Evolutionary conservation across 2,797 vertebrate genomes (phyloP), one percentile per base, ranked within the genome.

Genomic region (Gouania willdenowi): DNA sequence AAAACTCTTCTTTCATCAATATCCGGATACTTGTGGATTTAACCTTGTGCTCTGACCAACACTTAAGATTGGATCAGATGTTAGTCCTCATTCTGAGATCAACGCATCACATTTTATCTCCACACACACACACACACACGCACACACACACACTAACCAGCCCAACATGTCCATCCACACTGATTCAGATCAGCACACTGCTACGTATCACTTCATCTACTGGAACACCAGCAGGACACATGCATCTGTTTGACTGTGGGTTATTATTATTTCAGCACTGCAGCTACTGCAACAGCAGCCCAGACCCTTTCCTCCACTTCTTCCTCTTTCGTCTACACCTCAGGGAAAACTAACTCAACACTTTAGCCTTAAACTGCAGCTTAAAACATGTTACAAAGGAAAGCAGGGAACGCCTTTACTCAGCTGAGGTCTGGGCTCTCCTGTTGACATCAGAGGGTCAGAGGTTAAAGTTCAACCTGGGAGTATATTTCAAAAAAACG

Each of bases 391-490:
- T 62, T 44, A 36, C 26, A 43, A 58, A n/a, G 64, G 53, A 23
- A 41, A 44, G 25, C 18, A 41, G 41, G 29, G 37, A 56, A 41
- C 48, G 24, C 12, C 11, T 5, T 14, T 4, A 41, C 17, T 16
- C n/a, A 13, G 35, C 66, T 56, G 26, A 51, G 63, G 70, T 83
- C 75, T 77, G 69, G 65, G 74, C 69, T 74, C 60, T 68, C 33
- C 79, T 74, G 71, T 60, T 81, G 67, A 67, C 51, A 43, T 34
- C 20, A 24, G 41, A 13, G 27, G 25, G 51, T 63, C 47, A 65
- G 23, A 59, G 28, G 47, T 72, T 77, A 68, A 68, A 31, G 33
- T 25, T 47, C 26, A 42, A 75, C 42, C 56, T 64, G 54, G 65
- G 49, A 56, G 44, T 47, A 60, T 20, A 54, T 70, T 69, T 77